Conservation (phyloP, 2,113 vertebrate species). For the Grus americana region DNA sequence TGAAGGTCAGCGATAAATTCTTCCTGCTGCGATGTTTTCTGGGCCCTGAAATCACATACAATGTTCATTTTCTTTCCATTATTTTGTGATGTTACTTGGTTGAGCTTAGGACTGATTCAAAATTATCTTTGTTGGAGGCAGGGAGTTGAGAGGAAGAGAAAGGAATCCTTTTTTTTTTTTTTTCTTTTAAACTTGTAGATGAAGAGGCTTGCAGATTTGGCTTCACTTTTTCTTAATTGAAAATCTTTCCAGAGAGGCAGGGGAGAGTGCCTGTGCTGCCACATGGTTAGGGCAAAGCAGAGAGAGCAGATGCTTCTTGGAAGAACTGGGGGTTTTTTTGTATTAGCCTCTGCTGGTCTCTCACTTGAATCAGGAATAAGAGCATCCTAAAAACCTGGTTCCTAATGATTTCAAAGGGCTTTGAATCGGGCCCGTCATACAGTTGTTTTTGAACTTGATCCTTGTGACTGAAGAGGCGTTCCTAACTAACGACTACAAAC, state of each 20-base stretch:
- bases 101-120: constrained; percentile 19
- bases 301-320: neutral
- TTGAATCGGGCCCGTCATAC: rapidly evolving
- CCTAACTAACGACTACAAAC: neutral
- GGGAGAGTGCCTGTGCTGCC: neutral
- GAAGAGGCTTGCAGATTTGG: neutral
- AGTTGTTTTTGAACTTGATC: rapidly evolving
- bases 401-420: neutral
- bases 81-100: constrained; percentile 28
- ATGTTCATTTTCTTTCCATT: constrained; percentile 48
- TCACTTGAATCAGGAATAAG: neutral
- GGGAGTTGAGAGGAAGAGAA: neutral
- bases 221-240: neutral
- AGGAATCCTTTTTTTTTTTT: neutral
- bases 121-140: neutral
- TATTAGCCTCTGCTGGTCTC: neutral
- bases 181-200: neutral
- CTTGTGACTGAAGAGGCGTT: neutral
- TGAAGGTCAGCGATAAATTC: constrained; percentile 60
- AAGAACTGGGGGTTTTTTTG: neutral
- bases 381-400: neutral
- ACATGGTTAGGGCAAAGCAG: neutral
- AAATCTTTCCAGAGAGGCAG: neutral
- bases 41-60: constrained; percentile 14
- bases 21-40: constrained; percentile 12